Evolutionary conservation across 2,113 vertebrate genomes (phyloP).

Genomic region (Paramormyrops kingsleyae): DNA sequence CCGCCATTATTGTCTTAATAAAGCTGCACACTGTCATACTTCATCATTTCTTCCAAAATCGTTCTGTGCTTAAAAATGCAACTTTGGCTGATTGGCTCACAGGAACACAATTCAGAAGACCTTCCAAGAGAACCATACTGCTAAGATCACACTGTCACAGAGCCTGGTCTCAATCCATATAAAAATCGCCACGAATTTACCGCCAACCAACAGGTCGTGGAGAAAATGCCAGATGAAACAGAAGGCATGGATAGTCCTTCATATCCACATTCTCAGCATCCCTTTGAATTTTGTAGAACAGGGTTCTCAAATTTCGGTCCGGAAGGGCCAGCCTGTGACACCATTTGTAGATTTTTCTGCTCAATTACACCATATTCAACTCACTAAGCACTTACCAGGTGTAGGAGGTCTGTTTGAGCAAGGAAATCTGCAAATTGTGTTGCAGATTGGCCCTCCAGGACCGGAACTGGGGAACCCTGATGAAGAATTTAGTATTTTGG

Average conservation of each 20-base stretch:
- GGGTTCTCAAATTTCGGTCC: not conserved
- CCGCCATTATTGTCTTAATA: not conserved
- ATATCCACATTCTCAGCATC: not conserved
- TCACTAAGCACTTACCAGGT: not conserved
- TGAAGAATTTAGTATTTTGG: not conserved
- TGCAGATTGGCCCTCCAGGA: not conserved
- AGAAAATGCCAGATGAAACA: not conserved
- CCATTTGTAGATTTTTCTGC: not conserved
- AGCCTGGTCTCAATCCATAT: not conserved
- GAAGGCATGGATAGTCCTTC: not conserved
- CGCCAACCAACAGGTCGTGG: not conserved
- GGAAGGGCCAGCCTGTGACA: too few species aligned
- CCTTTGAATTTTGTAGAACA: not conserved
- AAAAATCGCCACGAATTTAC: not conserved
- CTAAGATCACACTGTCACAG: not conserved
- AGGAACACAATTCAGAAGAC: not conserved
- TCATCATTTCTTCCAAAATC: not conserved
- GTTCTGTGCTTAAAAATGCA: not conserved
- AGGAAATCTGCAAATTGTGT: not conserved
- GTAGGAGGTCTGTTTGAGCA: not conserved
- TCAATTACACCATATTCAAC: not conserved
- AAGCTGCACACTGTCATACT: not conserved
- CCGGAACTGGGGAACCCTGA: not conserved
- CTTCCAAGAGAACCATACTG: not conserved
- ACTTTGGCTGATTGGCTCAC: not conserved